These are phyloP conservation scores for Tetranychus cinnabarinus DNA, from an alignment of 1,140 invertebrate genomes.

Conservation along the genomic window DNA sequence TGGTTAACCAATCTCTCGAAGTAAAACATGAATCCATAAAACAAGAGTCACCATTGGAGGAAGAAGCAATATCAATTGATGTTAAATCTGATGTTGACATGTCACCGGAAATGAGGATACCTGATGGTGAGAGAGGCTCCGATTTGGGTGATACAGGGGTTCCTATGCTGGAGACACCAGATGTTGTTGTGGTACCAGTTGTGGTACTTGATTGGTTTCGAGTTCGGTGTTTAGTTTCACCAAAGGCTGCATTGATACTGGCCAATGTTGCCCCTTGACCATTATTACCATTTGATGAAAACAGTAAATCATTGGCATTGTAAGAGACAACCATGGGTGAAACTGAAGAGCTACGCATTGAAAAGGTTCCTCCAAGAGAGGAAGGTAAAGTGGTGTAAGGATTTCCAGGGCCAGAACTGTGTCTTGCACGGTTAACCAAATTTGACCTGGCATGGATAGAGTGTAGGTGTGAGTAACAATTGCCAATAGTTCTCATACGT, in stretches of 20 bases:
- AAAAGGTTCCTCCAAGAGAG: not conserved
- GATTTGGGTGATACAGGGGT: not conserved
- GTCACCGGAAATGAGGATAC: not conserved
- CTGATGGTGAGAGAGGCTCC: not conserved
- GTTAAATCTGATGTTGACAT: not conserved
- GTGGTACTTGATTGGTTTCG: not conserved
- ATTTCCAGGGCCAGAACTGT: slow-evolving; percentile 14
- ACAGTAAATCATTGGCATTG: not conserved
- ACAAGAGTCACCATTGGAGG: not conserved
- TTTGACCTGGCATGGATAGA: not conserved
- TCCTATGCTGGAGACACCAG: not conserved
- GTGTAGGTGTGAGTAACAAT: not conserved
- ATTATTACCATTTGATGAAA: not conserved
- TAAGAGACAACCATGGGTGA: not conserved
- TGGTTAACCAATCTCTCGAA: not conserved
- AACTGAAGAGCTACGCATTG: not conserved
- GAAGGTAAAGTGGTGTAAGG: not conserved
- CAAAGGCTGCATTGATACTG: not conserved
- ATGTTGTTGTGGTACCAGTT: not conserved
- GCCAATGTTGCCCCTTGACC: not conserved
- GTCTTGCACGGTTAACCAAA: slow-evolving; percentile 5
- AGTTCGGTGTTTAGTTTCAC: not conserved
- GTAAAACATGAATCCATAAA: not conserved
- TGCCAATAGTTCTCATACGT: not conserved
- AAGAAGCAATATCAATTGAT: too few species aligned